Conservation (phyloP, 2,113 vertebrate species). For the Pitta sordida region DNA sequence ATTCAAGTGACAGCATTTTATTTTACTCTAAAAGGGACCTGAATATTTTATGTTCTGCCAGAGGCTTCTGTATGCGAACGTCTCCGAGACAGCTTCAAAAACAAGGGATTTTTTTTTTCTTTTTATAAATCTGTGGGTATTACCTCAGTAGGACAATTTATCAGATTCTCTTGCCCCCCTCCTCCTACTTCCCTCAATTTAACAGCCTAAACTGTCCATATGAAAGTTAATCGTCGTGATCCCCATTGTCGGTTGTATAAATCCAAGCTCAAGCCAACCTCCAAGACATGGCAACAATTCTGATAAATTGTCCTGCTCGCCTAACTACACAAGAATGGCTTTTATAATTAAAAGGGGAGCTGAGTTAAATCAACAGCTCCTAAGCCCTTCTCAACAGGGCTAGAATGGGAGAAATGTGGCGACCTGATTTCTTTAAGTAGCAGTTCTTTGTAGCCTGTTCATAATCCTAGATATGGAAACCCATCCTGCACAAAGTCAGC, state of each 20-base stretch:
- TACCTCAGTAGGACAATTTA: background rate
- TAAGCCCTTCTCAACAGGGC: conserved; percentile 46
- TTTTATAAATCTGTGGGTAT: background rate
- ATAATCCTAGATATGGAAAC: conserved; percentile 48
- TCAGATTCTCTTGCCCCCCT: background rate
- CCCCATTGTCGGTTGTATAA: conserved; percentile 29
- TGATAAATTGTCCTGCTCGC: conserved; percentile 36
- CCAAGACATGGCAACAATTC: conserved; percentile 32
- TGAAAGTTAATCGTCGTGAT: conserved; percentile 44
- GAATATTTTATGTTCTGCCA: conserved; percentile 25
- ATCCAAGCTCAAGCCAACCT: conserved; percentile 34
- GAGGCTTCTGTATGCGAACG: background rate
- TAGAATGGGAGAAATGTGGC: conserved; percentile 57
- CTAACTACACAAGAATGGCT: conserved; percentile 56
- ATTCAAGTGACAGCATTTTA: conserved; percentile 40
- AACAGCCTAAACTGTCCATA: conserved; percentile 11
- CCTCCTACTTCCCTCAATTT: background rate
- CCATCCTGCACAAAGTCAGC: conserved; percentile 32
- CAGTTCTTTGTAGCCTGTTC: conserved; percentile 47
- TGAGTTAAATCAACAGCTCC: conserved; percentile 55
- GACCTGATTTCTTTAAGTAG: conserved; percentile 48
- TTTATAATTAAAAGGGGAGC: conserved; percentile 57
- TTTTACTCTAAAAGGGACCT: conserved; percentile 21
- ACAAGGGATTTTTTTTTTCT: background rate
- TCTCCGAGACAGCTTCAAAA: background rate